phyloP scores from a whole-genome alignment of 2,888 invertebrate species.

The Lasioglossum oenotherae region DNA sequence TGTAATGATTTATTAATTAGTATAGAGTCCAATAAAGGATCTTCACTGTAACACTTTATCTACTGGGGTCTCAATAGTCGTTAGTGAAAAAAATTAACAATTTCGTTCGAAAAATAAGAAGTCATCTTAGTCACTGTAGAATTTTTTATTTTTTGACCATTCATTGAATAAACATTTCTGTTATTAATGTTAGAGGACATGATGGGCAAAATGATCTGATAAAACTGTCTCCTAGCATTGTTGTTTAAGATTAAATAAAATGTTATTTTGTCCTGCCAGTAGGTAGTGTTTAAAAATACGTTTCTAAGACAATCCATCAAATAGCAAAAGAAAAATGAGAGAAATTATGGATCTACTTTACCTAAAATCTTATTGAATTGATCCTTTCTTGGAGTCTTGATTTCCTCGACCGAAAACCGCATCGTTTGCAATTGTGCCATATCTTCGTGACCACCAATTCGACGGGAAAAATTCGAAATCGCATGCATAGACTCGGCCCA shows the following conservation, averaged over 20 bases:
- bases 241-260: background rate
- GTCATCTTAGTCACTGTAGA: background rate
- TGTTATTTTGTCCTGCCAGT: background rate
- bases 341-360: background rate
- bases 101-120: background rate
- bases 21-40: background rate
- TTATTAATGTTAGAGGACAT: background rate
- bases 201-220: background rate
- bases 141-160: background rate
- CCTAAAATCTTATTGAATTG: background rate
- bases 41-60: background rate
- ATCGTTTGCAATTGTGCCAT: conserved; percentile 72
- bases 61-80: background rate
- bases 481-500: conserved; percentile 43
- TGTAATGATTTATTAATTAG: conserved; percentile 32
- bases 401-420: conserved; percentile 31
- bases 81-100: background rate
- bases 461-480: conserved; percentile 29
- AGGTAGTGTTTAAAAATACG: background rate
- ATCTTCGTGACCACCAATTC: conserved; percentile 54
- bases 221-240: background rate
- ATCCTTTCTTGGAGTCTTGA: background rate
- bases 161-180: background rate
- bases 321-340: background rate
- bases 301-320: background rate